Evolutionary conservation across 2,888 invertebrate genomes (phyloP).

Genomic region (Steromphala cineraria): DNA sequence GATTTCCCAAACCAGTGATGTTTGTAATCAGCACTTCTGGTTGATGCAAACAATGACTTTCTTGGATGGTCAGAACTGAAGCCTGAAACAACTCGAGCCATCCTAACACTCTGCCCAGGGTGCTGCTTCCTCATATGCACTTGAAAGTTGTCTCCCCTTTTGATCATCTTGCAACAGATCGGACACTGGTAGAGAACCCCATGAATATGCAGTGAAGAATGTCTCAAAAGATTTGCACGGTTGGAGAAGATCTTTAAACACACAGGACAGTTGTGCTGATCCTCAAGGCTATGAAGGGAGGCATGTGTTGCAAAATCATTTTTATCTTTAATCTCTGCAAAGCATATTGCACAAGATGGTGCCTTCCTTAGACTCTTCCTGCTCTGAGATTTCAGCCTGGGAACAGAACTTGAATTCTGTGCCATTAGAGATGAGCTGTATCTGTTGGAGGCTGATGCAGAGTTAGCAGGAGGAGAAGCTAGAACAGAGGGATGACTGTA

Average conservation of each 20-base stretch:
- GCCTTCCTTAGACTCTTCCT: not conserved
- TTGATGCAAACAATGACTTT: too few relatives aligned
- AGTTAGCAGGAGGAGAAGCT: not conserved
- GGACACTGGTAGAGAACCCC: not conserved
- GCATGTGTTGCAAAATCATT: not conserved
- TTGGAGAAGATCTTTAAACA: not conserved
- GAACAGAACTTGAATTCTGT: not conserved
- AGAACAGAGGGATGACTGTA: too few relatives aligned
- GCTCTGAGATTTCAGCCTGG: not conserved
- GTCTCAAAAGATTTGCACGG: not conserved
- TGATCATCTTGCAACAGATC: not conserved
- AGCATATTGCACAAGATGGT: not conserved
- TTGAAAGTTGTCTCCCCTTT: conserved; percentile 5
- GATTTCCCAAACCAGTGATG: too few relatives aligned
- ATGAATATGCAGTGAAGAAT: not conserved
- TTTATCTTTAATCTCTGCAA: not conserved
- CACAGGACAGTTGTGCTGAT: conserved; percentile 2
- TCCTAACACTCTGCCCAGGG: not conserved
- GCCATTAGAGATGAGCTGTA: not conserved
- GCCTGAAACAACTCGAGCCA: not conserved
- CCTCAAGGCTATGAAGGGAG: not conserved
- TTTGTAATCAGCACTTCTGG: too few relatives aligned
- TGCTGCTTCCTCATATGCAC: conserved; percentile 2
- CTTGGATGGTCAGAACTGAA: too few relatives aligned
- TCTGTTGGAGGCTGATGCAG: not conserved